These are phyloP conservation scores for Oryzias melastigma DNA, from an alignment of 2,113 vertebrate species.

Conservation along the genomic window DNA sequence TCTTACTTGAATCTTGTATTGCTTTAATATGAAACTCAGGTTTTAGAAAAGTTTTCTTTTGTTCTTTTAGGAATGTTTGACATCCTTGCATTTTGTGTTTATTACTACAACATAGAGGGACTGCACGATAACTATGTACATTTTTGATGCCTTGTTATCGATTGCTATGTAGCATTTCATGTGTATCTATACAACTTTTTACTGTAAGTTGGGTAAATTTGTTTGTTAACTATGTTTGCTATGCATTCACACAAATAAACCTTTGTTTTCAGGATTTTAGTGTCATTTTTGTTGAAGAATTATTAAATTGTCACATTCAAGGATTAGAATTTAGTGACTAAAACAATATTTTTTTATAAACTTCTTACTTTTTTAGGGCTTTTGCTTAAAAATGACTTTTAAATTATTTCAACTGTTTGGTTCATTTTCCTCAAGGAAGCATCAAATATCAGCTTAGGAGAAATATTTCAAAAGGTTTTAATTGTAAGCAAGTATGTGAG, in stretches of 20 bases:
- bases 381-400: no score
- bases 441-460: no score
- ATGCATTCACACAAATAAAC: constrained; percentile 69
- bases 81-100: constrained; percentile 43
- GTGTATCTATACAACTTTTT: constrained; percentile 55
- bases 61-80: constrained; percentile 42
- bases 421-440: no score
- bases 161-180: constrained; percentile 44
- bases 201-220: constrained; percentile 53
- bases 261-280: constrained; percentile 49
- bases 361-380: no score
- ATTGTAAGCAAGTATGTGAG: not conserved
- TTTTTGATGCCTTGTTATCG: constrained; percentile 58
- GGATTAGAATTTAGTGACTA: no score
- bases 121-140: constrained; percentile 56
- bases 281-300: constrained; percentile 1
- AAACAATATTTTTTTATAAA: no score
- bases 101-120: constrained; percentile 38
- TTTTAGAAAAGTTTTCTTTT: constrained; percentile 55
- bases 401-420: no score
- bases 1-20: constrained; percentile 64
- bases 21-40: constrained; percentile 74
- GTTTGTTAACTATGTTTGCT: constrained; percentile 69
- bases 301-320: no score
- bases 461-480: no score